Evolutionary conservation across 2,797 vertebrate genomes (phyloP), one percentile per base, ranked within the genome.

Genomic region (Pygocentrus nattereri): DNA sequence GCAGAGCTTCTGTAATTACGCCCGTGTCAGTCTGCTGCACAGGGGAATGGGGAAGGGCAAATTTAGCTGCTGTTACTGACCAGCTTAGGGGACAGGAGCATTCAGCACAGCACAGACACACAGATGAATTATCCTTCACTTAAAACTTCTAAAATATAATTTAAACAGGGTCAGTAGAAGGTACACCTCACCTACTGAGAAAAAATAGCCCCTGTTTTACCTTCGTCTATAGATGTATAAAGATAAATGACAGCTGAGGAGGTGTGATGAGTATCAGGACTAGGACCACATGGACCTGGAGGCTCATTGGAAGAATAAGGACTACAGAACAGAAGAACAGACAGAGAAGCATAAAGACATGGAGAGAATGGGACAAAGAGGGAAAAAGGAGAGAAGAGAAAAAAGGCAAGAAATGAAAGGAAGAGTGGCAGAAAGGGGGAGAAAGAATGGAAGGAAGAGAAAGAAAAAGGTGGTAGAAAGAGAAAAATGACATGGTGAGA

Each of bases 1-100:
- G 59, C 56, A 30, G 59, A 27, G 54, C 49, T 61, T 71, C 69
- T 44, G 70, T 83, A 85, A 83, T 68, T 81, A 61, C 62, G 41
- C 47, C 44, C 41, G 1, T 59, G 62, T 56, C 75, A 82, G 56
- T 50, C 34, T 47, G 47, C 49, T 21, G 5, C 52, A 34, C 31
- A 27, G 59, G 56, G 31, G 59, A 58, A 58, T 23, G 54, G 5
- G 12, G 15, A 6, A 49, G 19, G 30, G 61, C 15, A 25, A 77
- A 69, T 69, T 58, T 34, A 81, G 41, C 27, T 75, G 52, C 58
- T 76, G 78, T 25, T 84, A 44, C 34, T 52, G 56, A 84, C 54
- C 34, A 19, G 75, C 27, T 58, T 44, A 59, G 15, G 54, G n/a
- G n/a, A 25, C 47, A 23, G 30, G 25, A 62, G 56, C 12, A 0